Percentiles rank a stretch among this genome's conserved stretches.
phyloP scores from a whole-genome alignment of 2,113 vertebrate genomes.

The Glareola pratincola region DNA sequence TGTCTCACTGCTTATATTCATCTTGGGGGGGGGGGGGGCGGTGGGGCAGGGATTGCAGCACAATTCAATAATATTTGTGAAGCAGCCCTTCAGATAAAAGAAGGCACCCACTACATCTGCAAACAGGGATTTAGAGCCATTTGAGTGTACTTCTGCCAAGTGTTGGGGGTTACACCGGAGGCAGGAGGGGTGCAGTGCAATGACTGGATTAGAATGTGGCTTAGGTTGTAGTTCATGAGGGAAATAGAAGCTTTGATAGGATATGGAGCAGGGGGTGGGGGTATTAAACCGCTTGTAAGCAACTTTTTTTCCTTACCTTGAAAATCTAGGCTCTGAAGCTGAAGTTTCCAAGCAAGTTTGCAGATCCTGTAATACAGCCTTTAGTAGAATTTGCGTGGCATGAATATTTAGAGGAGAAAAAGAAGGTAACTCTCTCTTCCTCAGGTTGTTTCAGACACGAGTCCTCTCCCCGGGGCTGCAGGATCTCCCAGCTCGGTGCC shows the following conservation, averaged over 20 bases:
- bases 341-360: constrained; percentile 66
- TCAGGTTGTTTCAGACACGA: background rate
- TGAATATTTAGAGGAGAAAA: constrained; percentile 71
- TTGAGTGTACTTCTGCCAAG: background rate
- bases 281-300: background rate
- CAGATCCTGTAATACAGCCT: constrained; percentile 67
- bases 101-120: background rate
- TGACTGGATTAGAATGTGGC: background rate
- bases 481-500: background rate
- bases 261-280: background rate
- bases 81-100: background rate
- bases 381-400: constrained; percentile 73
- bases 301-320: constrained; percentile 11
- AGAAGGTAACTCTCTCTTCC: constrained; percentile 55
- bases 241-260: background rate
- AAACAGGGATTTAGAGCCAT: background rate
- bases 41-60: too few species aligned
- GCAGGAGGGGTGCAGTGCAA: background rate
- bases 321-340: constrained; percentile 69
- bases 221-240: background rate
- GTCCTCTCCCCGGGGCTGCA: background rate
- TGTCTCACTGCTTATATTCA: background rate
- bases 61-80: background rate
- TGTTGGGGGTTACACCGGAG: background rate
- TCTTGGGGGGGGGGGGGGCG: background rate